These are phyloP conservation scores for Centropus unirufus DNA, from an alignment of 2,113 vertebrate species.

Conservation along the genomic window DNA sequence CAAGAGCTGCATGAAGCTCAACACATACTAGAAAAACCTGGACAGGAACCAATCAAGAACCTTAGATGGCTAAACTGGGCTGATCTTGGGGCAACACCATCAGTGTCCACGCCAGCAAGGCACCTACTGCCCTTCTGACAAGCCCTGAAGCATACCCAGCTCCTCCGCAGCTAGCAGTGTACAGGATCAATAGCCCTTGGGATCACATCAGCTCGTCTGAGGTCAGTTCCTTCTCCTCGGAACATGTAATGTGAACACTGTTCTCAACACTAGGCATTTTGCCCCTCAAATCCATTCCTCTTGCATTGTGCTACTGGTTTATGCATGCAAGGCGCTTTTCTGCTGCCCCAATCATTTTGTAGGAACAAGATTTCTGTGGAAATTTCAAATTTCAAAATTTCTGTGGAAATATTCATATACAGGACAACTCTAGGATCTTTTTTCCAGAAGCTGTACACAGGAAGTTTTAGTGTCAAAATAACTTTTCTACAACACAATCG, in stretches of 20 bases:
- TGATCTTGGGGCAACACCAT: background rate
- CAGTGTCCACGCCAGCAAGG: background rate
- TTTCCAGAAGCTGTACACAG: background rate
- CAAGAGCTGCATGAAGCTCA: background rate
- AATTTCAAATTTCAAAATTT: background rate
- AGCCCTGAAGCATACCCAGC: background rate
- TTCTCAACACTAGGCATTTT: background rate
- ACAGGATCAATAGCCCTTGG: rapidly evolving
- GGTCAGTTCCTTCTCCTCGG: background rate
- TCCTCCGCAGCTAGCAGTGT: background rate
- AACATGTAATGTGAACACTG: background rate
- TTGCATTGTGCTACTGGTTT: background rate
- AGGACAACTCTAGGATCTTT: background rate
- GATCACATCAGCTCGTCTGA: background rate
- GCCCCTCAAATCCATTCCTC: background rate
- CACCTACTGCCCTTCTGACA: background rate
- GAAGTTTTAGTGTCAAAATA: background rate
- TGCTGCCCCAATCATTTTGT: background rate
- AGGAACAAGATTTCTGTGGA: background rate
- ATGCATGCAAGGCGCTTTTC: background rate
- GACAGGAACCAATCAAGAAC: background rate
- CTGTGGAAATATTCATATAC: background rate
- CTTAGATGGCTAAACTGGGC: background rate
- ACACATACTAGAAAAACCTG: background rate
- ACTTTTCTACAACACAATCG: background rate